Conservation (phyloP, 2,888 invertebrate species). For the Drymonia ruficornis region DNA sequence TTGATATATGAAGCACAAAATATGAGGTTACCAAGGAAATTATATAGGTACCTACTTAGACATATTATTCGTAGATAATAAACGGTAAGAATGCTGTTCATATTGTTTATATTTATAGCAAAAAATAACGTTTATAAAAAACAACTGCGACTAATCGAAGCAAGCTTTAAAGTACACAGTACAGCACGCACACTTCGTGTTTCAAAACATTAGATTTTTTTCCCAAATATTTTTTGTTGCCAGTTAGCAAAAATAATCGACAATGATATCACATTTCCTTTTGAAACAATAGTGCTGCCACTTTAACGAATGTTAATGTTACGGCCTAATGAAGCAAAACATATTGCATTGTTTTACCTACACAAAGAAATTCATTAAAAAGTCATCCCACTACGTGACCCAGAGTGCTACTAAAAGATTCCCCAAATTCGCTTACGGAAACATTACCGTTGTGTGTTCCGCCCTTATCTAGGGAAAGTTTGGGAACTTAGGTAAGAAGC, state of each 20-base stretch:
- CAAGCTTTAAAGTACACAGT: too few species aligned
- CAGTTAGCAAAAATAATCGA: constrained; percentile 5
- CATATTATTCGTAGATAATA: too few species aligned
- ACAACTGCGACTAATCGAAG: too few species aligned
- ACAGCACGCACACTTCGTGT: not conserved
- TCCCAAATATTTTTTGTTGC: not conserved
- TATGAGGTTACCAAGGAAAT: too few species aligned
- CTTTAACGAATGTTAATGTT: constrained; percentile 5
- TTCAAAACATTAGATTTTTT: not conserved
- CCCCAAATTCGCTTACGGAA: constrained; percentile 1
- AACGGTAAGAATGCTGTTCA: too few species aligned
- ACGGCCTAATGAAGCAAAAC: constrained; percentile 7
- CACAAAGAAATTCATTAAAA: constrained; percentile 4
- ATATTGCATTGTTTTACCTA: constrained; percentile 6
- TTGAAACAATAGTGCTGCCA: constrained; percentile 3
- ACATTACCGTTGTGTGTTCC: constrained; percentile 12
- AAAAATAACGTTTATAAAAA: too few species aligned
- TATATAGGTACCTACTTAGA: too few species aligned
- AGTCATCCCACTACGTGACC: constrained; percentile 1
- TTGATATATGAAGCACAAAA: not conserved
- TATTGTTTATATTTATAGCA: too few species aligned
- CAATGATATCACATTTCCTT: constrained; percentile 8
- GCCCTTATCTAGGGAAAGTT: constrained; percentile 36
- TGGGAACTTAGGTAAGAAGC: constrained; percentile 43
- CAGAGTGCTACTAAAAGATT: not conserved